phyloP scores from a whole-genome alignment of 64 coral and sea anemone genomes.

The Montipora cactus region DNA sequence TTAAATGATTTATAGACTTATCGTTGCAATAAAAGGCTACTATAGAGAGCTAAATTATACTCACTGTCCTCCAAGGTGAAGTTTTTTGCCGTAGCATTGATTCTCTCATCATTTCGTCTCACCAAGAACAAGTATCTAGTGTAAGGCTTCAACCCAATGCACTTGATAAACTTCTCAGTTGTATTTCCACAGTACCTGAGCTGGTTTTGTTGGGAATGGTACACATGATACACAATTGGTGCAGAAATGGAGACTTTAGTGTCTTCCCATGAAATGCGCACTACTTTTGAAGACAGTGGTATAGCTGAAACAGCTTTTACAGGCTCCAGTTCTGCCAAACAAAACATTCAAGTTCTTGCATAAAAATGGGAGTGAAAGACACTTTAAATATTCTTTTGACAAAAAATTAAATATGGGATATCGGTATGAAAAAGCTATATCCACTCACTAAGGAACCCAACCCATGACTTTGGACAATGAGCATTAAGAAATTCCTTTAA shows the following conservation, averaged over 20 bases:
- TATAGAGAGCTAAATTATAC: not conserved
- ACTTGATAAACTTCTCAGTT: constrained; percentile 44
- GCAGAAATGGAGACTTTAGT: not conserved
- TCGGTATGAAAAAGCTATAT: too few relatives aligned
- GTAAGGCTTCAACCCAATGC: constrained; percentile 37
- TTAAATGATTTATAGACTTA: not conserved
- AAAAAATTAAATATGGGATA: too few relatives aligned
- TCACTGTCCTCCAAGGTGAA: constrained; percentile 67
- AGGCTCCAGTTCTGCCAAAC: not conserved
- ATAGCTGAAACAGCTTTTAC: constrained; percentile 36
- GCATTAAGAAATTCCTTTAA: too few relatives aligned
- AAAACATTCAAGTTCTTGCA: not conserved
- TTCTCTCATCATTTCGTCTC: constrained; percentile 31
- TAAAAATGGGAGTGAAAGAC: not conserved
- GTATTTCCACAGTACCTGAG: constrained; percentile 73
- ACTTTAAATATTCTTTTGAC: too few relatives aligned
- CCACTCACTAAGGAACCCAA: too few relatives aligned
- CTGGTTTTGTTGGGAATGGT: not conserved
- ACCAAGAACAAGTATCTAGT: constrained; percentile 46
- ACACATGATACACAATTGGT: constrained; percentile 50
- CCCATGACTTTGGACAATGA: too few relatives aligned
- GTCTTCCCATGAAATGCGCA: constrained; percentile 49
- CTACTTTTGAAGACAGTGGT: constrained; percentile 10
- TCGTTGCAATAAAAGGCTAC: not conserved
- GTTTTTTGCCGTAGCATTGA: constrained; percentile 42